Evolutionary conservation across 2,888 invertebrate genomes (phyloP).

Genomic region (Cistogaster globosa): DNA sequence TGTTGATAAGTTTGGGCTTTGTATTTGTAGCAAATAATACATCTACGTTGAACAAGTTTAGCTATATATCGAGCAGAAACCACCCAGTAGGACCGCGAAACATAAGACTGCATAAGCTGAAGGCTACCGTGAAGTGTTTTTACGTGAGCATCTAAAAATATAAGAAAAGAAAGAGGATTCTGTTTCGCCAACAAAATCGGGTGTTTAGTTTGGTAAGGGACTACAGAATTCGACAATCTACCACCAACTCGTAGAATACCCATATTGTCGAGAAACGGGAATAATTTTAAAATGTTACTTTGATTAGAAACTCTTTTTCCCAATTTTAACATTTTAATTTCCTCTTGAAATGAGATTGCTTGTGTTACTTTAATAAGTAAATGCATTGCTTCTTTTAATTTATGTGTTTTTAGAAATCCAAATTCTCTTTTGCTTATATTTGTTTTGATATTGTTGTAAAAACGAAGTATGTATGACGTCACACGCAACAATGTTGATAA

Average conservation of each 20-base stretch:
- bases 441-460: conserved; percentile 12
- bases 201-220: background rate
- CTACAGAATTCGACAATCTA: background rate
- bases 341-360: conserved; percentile 8
- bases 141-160: conserved; percentile 9
- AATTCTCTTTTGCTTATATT: conserved; percentile 5
- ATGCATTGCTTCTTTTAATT: conserved; percentile 2
- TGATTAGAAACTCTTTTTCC: background rate
- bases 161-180: conserved; percentile 12
- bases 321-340: background rate
- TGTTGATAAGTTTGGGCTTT: background rate
- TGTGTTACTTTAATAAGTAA: conserved; percentile 22
- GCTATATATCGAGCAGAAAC: conserved; percentile 17
- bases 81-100: conserved; percentile 10
- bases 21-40: background rate
- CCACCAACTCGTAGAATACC: conserved; percentile 24
- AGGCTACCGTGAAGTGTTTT: conserved; percentile 27
- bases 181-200: conserved; percentile 5
- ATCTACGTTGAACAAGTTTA: background rate
- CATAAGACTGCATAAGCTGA: background rate
- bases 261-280: conserved; percentile 18
- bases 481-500: conserved; percentile 3
- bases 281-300: conserved; percentile 14
- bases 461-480: conserved; percentile 21
- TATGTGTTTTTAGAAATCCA: conserved; percentile 32